Evolutionary conservation across 2,113 vertebrate species (phyloP).

Genomic region (Protomyctophum bolini): DNA sequence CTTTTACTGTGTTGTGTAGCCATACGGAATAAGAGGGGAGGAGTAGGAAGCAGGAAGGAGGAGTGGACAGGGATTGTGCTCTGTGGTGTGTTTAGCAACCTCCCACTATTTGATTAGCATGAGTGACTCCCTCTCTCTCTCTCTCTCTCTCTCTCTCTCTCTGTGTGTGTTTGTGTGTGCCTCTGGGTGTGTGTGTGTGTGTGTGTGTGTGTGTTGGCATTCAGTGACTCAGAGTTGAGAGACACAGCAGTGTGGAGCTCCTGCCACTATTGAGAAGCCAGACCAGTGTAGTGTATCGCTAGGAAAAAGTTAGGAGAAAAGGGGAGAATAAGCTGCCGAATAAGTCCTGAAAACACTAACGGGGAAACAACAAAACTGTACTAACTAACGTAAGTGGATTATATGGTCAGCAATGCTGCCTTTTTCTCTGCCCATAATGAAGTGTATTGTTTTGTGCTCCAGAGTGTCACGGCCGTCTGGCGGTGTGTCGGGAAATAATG

Average conservation of each 20-base stretch:
- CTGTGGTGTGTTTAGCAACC: slow-evolving; percentile 47
- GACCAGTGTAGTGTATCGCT: too few species aligned
- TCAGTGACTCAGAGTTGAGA: slow-evolving; percentile 55
- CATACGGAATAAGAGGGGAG: background rate
- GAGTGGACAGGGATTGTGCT: slow-evolving; percentile 38
- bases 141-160: background rate
- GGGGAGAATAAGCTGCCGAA: background rate
- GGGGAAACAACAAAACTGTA: slow-evolving; percentile 8
- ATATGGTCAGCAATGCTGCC: background rate
- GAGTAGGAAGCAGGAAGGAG: slow-evolving; percentile 40
- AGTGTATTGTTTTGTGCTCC: background rate
- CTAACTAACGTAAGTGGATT: slow-evolving; percentile 19
- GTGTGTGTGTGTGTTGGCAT: slow-evolving; percentile 49
- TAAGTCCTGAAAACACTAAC: slow-evolving; percentile 6
- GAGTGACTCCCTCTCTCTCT: slow-evolving; percentile 58
- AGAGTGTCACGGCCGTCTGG: background rate
- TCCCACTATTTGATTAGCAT: slow-evolving; percentile 59
- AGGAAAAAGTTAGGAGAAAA: background rate
- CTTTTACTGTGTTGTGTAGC: background rate
- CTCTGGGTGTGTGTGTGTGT: too few species aligned
- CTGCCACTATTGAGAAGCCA: background rate
- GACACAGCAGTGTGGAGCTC: slow-evolving; percentile 28
- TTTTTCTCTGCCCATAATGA: background rate
- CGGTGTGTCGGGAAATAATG: background rate
- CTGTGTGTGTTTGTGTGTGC: too few species aligned